Percentiles rank a stretch among this genome's conserved stretches.
phyloP scores from a whole-genome alignment of 2,113 vertebrate species.

The Danio rerio region DNA sequence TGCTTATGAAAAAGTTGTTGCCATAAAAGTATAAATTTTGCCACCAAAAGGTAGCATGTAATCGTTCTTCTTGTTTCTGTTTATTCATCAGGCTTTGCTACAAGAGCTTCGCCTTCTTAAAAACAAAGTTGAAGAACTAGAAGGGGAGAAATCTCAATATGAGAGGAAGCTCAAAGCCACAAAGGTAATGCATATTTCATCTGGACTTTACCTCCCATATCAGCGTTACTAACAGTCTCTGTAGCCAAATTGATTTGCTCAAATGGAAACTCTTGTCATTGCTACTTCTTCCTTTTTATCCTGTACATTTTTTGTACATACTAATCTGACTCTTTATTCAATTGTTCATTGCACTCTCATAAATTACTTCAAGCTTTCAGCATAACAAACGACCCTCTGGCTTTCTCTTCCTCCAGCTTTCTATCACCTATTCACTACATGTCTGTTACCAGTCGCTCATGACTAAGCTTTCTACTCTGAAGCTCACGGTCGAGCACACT shows the following conservation, averaged over 20 bases:
- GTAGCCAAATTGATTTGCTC: neutral
- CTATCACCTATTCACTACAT: conserved; percentile 74
- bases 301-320: neutral
- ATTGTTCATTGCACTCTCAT: conserved; percentile 8
- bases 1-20: neutral
- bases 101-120: conserved; percentile 87
- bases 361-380: conserved; percentile 4
- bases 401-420: conserved; percentile 67
- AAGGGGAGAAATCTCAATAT: conserved; percentile 89
- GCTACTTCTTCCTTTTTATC: neutral
- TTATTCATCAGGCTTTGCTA: conserved; percentile 80
- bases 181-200: conserved; percentile 79
- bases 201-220: neutral
- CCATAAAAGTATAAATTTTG: neutral
- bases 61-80: conserved; percentile 37
- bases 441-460: conserved; percentile 75
- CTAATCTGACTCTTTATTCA: too few relatives aligned
- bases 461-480: conserved; percentile 75
- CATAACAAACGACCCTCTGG: conserved; percentile 36
- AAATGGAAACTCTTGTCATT: neutral
- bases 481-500: conserved; percentile 77
- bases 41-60: neutral
- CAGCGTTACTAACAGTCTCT: conserved; percentile 6
- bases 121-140: conserved; percentile 91
- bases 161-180: conserved; percentile 92